Percentiles rank a stretch among this genome's conserved stretches.
Conservation (phyloP, 2,113 vertebrate species). For the Psephotus haematonotus region DNA sequence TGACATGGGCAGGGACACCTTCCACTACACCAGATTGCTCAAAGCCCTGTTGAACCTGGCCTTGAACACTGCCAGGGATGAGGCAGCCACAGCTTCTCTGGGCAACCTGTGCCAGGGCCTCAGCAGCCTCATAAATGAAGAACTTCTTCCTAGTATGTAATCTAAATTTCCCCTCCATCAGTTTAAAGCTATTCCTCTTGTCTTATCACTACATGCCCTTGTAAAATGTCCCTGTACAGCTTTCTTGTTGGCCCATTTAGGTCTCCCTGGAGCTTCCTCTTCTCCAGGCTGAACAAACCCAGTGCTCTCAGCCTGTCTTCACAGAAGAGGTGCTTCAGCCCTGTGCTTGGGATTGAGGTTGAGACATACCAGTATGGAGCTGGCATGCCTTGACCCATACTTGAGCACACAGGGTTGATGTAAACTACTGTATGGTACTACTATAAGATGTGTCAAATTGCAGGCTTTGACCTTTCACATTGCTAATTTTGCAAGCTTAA, state of each 20-base stretch:
- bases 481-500: neutral
- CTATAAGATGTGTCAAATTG: neutral
- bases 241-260: neutral
- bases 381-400: accelerated
- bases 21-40: neutral
- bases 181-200: neutral
- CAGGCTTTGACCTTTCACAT: neutral
- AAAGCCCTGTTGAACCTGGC: neutral
- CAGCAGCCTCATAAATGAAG: neutral
- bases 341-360: neutral
- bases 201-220: neutral
- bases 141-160: neutral
- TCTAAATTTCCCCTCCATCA: neutral
- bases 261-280: neutral
- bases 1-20: neutral
- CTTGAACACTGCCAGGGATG: neutral
- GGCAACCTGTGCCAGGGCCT: neutral
- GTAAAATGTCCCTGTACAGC: neutral
- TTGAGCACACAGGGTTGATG: neutral
- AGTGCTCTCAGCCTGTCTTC: neutral
- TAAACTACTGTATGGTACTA: accelerated
- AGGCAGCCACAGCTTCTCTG: neutral
- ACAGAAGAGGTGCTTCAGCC: neutral
- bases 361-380: neutral
- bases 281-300: neutral